These are phyloP conservation scores for Andricus quercusramuli DNA, from an alignment of 2,888 invertebrate species.

Conservation along the genomic window DNA sequence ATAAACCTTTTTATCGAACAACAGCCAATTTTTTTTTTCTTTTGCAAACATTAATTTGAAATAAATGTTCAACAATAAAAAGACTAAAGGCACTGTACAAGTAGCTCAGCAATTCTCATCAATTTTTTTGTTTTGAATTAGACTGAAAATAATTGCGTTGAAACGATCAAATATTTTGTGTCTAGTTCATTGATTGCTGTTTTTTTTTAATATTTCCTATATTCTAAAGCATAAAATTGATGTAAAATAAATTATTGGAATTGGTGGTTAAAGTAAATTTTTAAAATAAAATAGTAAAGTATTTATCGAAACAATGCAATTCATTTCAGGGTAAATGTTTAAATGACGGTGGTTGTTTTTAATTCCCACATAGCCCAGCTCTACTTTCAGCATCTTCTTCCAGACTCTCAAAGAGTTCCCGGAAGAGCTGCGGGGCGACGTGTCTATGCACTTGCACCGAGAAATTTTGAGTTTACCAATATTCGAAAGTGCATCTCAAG, in stretches of 20 bases:
- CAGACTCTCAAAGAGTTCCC: slow-evolving; percentile 97
- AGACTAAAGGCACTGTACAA: not conserved
- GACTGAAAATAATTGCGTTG: not conserved
- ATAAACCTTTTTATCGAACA: not conserved
- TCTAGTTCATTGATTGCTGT: not conserved
- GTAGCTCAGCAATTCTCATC: not conserved
- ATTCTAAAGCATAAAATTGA: not conserved
- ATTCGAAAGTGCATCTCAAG: slow-evolving; percentile 96
- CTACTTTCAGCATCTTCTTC: slow-evolving; percentile 24
- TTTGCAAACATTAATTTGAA: not conserved
- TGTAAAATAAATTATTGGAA: not conserved
- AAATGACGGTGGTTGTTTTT: slow-evolving; percentile 14
- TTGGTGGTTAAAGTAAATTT: not conserved
- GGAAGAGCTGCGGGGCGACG: slow-evolving; percentile 96
- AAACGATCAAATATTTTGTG: not conserved
- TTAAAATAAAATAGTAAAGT: not conserved
- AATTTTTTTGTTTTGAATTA: not conserved
- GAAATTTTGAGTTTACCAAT: slow-evolving; percentile 96
- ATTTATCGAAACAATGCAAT: slow-evolving; percentile 1
- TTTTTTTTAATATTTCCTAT: not conserved
- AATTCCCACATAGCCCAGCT: slow-evolving; percentile 9
- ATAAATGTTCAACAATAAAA: not conserved
- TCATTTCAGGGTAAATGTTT: not conserved
- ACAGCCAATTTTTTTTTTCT: not conserved
- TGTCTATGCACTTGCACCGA: slow-evolving; percentile 96